Evolutionary conservation across 2,888 invertebrate species (phyloP).

Genomic region (Plagiodera versicolora): DNA sequence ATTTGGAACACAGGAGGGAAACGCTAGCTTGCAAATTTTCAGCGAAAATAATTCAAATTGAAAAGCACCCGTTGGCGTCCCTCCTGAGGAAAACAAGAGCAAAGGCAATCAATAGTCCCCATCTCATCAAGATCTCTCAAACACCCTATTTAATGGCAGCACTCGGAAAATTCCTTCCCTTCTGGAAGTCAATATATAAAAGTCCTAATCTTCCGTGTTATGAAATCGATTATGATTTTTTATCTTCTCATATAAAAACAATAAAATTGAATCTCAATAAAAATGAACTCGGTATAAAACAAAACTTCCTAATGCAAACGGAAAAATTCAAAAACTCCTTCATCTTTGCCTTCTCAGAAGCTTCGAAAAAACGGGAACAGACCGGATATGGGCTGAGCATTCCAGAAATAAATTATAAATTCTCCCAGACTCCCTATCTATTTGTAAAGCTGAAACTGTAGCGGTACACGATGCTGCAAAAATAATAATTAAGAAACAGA

Average conservation of each 20-base stretch:
- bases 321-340: too few relatives aligned
- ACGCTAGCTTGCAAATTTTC: slow-evolving; percentile 12
- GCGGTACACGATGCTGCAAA: slow-evolving; percentile 12
- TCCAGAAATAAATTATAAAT: background rate
- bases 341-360: too few relatives aligned
- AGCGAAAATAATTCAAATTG: background rate
- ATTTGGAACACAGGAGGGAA: slow-evolving; percentile 10
- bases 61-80: background rate
- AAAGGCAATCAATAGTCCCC: too few relatives aligned
- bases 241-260: too few relatives aligned
- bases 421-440: background rate
- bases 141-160: too few relatives aligned
- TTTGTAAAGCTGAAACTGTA: slow-evolving; percentile 18
- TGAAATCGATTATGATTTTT: too few relatives aligned
- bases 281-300: background rate
- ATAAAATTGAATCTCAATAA: background rate
- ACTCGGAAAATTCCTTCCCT: too few relatives aligned
- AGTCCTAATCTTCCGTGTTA: too few relatives aligned
- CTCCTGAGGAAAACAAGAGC: too few relatives aligned
- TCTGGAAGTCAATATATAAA: too few relatives aligned
- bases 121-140: too few relatives aligned
- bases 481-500: slow-evolving; percentile 1
- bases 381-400: background rate
- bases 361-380: too few relatives aligned
- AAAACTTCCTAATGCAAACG: background rate